Base-by-base conservation (phyloP, 2,113 vertebrate genomes). In the Haliaeetus leucogaster region DNA sequence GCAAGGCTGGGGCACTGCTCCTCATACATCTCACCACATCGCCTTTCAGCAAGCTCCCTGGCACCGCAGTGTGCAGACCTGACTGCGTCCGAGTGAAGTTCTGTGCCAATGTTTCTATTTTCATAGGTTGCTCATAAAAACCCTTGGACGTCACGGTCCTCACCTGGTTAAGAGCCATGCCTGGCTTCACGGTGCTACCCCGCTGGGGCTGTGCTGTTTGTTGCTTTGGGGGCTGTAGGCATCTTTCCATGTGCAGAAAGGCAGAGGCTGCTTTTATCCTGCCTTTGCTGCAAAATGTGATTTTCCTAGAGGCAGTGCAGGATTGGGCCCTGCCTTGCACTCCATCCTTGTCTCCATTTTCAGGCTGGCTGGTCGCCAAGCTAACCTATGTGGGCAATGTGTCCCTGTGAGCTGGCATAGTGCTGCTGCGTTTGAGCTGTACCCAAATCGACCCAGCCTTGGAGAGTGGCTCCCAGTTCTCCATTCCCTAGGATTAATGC, bases 341-440 rank as follows among this genome's bases (percentile, higher is more conserved):
- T 58, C 55, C 25, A 21, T 73, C 53, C 53, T 26, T 36, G 19
- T 50, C 52, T 65, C 36, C 4, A 0, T 50, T 84, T 63, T 59
- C 2, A 2, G 19, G 21, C 42, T 72, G 36, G 10, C 63, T 16
- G 15, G 19, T 23, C 53, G 12, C 36, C 4, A 13, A 61, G 14
- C 48, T 36, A 11, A 62, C 25, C 23, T 27, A 4, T 1, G 4
- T 0, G 2, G 22, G 12, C 17, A 9, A 6, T 2, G 27, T 53
- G 38, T 34, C 42, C 56, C 63, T 66, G 26, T 65, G 13, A 61
- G 27, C 61, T 53, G 48, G 26, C 40, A 29, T 2, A 43, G 23
- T 1, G 6, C 43, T 77, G 72, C 23, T 2, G 4, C 2, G 0
- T n/a, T 66, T 61, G 40, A 20, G 50, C 42, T 72, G 71, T 43